phyloP scores from a whole-genome alignment of 2,113 vertebrate genomes.

The Gavialis gangeticus region DNA sequence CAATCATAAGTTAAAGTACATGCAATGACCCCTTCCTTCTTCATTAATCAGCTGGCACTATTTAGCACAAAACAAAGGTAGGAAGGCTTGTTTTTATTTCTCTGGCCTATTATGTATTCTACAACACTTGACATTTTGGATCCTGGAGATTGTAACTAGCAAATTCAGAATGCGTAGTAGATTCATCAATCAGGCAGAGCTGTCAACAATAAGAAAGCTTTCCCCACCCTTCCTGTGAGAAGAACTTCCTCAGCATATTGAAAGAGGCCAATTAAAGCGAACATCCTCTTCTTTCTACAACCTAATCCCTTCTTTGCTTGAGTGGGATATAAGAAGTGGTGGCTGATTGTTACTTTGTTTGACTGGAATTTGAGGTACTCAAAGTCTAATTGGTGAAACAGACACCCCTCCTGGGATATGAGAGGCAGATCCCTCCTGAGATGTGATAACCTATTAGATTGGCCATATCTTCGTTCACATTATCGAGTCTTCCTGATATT shows the following conservation, averaged over 20 bases:
- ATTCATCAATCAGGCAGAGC: not conserved
- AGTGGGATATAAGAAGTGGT: not conserved
- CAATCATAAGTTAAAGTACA: not conserved
- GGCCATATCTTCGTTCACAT: not conserved
- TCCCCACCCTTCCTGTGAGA: not conserved
- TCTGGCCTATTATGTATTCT: not conserved
- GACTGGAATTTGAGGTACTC: not conserved
- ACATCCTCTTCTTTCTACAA: not conserved
- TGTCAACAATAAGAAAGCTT: not conserved
- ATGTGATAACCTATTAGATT: too few relatives aligned
- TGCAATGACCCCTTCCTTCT: not conserved
- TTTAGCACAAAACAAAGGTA: not conserved
- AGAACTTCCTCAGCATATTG: not conserved
- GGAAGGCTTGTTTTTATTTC: not conserved
- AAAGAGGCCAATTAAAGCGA: not conserved
- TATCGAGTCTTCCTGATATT: not conserved
- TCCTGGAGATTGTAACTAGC: not conserved
- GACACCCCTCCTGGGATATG: not conserved
- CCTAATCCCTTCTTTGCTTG: not conserved
- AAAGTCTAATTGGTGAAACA: not conserved
- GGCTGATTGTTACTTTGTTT: not conserved
- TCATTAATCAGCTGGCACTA: constrained; percentile 24
- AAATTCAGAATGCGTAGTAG: not conserved
- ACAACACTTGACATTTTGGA: not conserved
- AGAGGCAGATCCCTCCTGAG: not conserved